Conservation (phyloP, 2,113 vertebrate species). For the Apistogramma diplotaenia region DNA sequence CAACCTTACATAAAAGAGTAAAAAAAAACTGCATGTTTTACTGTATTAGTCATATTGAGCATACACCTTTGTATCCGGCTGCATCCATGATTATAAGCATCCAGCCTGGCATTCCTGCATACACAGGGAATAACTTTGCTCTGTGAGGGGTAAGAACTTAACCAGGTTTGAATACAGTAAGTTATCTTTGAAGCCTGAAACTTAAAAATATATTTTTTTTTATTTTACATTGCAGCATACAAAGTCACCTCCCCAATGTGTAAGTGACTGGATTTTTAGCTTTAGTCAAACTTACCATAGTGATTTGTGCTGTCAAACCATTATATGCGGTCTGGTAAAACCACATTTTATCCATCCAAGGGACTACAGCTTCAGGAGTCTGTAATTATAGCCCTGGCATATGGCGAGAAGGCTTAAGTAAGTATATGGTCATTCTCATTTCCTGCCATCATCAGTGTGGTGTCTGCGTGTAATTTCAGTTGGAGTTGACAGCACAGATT, state of each 20-base stretch:
- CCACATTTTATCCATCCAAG: constrained; percentile 20
- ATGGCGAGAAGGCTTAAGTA: constrained; percentile 56
- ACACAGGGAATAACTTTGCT: background rate
- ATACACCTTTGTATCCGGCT: background rate
- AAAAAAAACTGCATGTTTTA: background rate
- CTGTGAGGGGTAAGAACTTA: background rate
- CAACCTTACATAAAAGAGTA: background rate
- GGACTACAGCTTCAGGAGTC: constrained; percentile 26
- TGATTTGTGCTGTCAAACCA: constrained; percentile 31
- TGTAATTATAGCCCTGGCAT: constrained; percentile 58
- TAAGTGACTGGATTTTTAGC: constrained; percentile 5
- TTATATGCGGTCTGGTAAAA: constrained; percentile 34
- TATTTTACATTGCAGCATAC: background rate
- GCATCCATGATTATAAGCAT: background rate
- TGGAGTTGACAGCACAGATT: constrained; percentile 23
- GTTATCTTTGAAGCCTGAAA: background rate
- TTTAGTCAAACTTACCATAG: background rate
- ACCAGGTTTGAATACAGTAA: background rate
- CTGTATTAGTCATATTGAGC: background rate
- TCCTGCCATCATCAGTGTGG: constrained; percentile 33
- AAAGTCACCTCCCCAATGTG: background rate
- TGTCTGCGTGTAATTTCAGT: constrained; percentile 34
- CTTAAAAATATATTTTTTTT: background rate
- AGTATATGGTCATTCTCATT: constrained; percentile 54
- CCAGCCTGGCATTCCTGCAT: background rate